Evolutionary conservation across 2,113 vertebrate genomes (phyloP), one percentile per base, ranked within the genome.

Genomic region (Vanacampus margaritifer): DNA sequence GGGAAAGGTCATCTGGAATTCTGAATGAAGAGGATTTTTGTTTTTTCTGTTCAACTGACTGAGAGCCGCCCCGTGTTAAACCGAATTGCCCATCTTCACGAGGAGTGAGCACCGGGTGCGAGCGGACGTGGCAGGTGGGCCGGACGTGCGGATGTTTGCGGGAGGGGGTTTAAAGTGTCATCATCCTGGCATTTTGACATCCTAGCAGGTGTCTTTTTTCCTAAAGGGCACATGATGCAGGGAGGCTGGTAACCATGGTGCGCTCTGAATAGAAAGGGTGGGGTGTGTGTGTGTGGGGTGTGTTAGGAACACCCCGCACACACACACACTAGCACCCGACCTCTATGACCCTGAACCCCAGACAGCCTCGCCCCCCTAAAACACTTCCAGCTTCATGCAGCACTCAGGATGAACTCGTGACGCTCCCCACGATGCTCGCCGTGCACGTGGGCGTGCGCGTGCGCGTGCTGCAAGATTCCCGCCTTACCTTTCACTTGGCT

Each of bases 401-500:
- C 84, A 89, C 87, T 86, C 86, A 69, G 82, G 81, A 86, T 89
- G 89, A 90, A 89, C 89, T 87, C 89, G 78, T 60, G 84, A 70
- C 83, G 82, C 76, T 81, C 85, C 17, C 45, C 45, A 41, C 39
- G 84, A 87, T 75, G 86, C 81, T 48, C 77, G 79, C 63, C 79
- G 1, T 71, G 72, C 61, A 65, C n/a, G 67, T 39, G 57, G n/a
- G n/a, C n/a, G n/a, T 26, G 68, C 32, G 59, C 36, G 53, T 21
- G 66, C 39, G 63, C 35, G 71, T 17, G 66, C 59, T 6, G 59
- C 59, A 63, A 62, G 32, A 36, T n/a, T 35, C 43, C 46, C 43
- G 21, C 43, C 92, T 90, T 92, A 96, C 95, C 95, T 95, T 97
- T 96, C 66, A 96, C 94, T 91, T 97, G 95, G 75, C 93, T 94